Base-by-base conservation (phyloP, 2,797 vertebrate genomes). In the Chromobotia macracanthus region DNA sequence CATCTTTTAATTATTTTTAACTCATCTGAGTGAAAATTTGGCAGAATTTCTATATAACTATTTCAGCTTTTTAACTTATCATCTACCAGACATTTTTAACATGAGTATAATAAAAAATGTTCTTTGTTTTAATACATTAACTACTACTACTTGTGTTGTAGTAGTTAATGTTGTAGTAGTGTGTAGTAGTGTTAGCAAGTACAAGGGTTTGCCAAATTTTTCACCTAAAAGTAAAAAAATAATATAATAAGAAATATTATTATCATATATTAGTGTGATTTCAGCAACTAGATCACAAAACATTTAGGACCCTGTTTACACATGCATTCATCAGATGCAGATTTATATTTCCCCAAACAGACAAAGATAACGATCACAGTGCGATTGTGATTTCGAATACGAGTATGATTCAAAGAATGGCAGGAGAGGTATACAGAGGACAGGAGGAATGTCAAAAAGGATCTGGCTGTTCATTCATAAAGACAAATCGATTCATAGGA, bases 381-480 rank as follows among this genome's bases (percentile, higher is more conserved):
- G 19, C 51, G 5, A 56, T 31, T 66, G 67, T 25, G 53, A 72
- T 15, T 44, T n/a, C n/a, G n/a, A n/a, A n/a, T n/a, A n/a, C n/a
- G 5, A 56, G 41, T 66, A 72, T 25, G 53, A 72, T 15, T 44
- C 23, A 61, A 16, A 41, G 68, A 60, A 50, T 12, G 13, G 50
- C 53, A 44, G 19, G 13, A 80, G 35, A 19, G 41, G 28, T 23
- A 41, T 15, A 77, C 31, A 12, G 80, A 41, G 48, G 31, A 77
- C 31, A 12, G 80, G 50, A 55, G 31, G 48, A 41, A 80, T 71
- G 77, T 80, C 56, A 23, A 66, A 48, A 38, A 15, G 72, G 35
- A 72, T 82, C 64, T 53, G 74, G 71, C 64, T 66, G 72, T 61
- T 69, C 60, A 66, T 77, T 72, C 53, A 80, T 85, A 75, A 85